These are phyloP conservation scores for Rhamnusium bicolor DNA, from an alignment of 2,888 invertebrate species.

Conservation along the genomic window DNA sequence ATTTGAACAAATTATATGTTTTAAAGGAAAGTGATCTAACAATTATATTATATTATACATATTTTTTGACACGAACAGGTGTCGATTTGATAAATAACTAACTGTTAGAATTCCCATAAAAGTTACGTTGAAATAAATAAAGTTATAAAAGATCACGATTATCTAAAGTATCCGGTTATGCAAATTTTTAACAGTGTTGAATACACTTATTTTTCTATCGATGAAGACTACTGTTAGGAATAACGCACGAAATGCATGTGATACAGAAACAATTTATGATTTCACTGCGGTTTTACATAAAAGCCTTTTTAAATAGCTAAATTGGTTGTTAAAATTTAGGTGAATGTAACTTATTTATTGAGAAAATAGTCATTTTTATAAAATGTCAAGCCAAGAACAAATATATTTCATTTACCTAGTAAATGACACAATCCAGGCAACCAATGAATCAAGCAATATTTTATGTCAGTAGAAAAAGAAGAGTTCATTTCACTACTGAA, in stretches of 20 bases:
- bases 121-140: not conserved
- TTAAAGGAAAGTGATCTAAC: not conserved
- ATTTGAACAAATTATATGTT: not conserved
- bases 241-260: not conserved
- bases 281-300: no score
- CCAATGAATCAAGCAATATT: no score
- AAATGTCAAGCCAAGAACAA: no score
- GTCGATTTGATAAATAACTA: not conserved
- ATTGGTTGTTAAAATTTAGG: no score
- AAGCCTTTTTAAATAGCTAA: no score
- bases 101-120: not conserved
- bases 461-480: no score
- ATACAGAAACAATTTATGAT: no score
- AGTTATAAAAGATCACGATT: not conserved
- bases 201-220: not conserved
- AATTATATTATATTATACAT: not conserved
- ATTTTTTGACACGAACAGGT: not conserved
- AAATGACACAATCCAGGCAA: no score
- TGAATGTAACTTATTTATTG: no score
- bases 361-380: no score
- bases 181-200: not conserved
- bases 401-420: no score
- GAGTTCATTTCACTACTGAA: no score
- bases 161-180: not conserved
- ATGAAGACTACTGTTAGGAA: not conserved